Evolutionary conservation across 2,888 invertebrate species (phyloP).

Genomic region (Camptogramma bilineatum): DNA sequence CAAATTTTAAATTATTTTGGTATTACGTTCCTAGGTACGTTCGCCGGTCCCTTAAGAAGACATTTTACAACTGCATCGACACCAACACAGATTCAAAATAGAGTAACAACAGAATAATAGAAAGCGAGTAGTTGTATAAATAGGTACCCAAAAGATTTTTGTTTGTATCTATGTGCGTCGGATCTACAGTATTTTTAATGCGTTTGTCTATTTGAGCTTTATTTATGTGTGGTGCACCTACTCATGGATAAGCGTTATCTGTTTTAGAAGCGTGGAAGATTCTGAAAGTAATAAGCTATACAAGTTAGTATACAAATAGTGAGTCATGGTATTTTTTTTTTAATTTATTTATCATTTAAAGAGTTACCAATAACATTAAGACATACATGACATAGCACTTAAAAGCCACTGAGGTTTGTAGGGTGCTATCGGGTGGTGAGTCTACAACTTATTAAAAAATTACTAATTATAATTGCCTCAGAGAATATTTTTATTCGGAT

Average conservation of each 20-base stretch:
- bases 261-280: background rate
- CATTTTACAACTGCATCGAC: background rate
- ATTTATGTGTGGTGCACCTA: background rate
- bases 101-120: background rate
- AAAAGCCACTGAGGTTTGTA: too few relatives aligned
- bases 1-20: too few relatives aligned
- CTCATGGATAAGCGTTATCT: background rate
- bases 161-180: background rate
- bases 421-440: too few relatives aligned
- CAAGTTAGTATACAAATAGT: background rate
- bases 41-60: background rate
- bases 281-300: background rate
- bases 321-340: too few relatives aligned
- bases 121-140: background rate
- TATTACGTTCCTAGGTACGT: too few relatives aligned
- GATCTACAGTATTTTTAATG: background rate
- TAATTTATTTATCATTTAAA: too few relatives aligned
- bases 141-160: background rate
- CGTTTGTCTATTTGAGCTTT: background rate
- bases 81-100: too few relatives aligned
- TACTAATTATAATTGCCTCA: too few relatives aligned
- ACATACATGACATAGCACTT: too few relatives aligned
- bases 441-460: too few relatives aligned
- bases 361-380: too few relatives aligned
- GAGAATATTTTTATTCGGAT: too few relatives aligned